Evolutionary conservation across 2,797 vertebrate genomes (phyloP).

Genomic region (Lepilemur ruficaudatus): DNA sequence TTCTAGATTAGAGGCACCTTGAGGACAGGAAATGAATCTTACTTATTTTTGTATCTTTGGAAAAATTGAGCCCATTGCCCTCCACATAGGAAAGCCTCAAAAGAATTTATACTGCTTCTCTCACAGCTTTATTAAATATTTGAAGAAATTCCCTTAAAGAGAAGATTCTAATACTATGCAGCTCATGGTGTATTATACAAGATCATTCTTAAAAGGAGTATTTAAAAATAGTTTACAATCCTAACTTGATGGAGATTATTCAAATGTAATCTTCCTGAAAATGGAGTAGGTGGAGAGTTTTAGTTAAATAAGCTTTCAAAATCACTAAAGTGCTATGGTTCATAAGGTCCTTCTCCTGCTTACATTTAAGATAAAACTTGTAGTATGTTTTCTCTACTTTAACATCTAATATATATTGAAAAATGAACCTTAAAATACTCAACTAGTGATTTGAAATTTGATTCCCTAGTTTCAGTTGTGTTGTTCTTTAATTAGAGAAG

Average conservation of each 20-base stretch:
- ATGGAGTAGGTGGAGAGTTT: not conserved
- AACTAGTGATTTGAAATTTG: not conserved
- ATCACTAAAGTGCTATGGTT: not conserved
- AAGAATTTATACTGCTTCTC: not conserved
- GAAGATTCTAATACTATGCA: not conserved
- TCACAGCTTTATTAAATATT: not conserved
- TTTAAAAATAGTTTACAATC: not conserved
- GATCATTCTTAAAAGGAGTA: not conserved
- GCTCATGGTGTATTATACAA: not conserved
- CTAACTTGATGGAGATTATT: not conserved
- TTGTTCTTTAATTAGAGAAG: not conserved
- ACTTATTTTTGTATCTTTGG: not conserved
- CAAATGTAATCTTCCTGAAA: not conserved
- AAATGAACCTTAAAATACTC: constrained; percentile 34
- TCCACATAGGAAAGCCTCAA: not conserved
- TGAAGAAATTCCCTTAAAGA: not conserved
- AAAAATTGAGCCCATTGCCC: not conserved
- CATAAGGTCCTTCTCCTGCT: not conserved
- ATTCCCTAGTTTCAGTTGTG: not conserved
- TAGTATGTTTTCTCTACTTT: not conserved
- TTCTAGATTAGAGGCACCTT: not conserved
- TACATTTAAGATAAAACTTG: constrained; percentile 14
- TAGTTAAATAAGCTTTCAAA: constrained; percentile 11
- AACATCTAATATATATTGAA: not conserved
- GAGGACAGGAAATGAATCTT: not conserved